Base-by-base conservation (phyloP, 2,113 vertebrate species). In the Seriola quinqueradiata region DNA sequence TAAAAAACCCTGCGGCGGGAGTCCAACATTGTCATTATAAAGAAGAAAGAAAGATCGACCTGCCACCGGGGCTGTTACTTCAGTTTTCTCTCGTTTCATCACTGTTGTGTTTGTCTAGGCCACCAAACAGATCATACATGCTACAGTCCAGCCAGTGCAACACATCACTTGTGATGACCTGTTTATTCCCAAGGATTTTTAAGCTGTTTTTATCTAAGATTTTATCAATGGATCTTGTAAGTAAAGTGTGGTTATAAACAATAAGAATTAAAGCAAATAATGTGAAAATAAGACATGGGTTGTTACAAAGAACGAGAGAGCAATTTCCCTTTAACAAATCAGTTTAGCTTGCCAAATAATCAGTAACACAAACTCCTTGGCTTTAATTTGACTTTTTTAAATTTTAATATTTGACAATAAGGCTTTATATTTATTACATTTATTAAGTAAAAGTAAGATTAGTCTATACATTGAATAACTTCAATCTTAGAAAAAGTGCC, bases 401-500 rank as follows among this genome's bases (percentile, higher is more conserved):
- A 28, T 36, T 36, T 36, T 6, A 5, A 5, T 36, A 5, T 36
- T 36, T 6, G 4, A 36, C 34, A 36, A 28, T 28, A 28, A 28
- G 28, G 28, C 28, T 28, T 36, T 36, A 36, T 13, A 46, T 50
- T 19, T 19, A 54, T 64, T 64, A 54, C 17, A 32, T 44, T 13
- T 28, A 28, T 28, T 28, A 28, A 28, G 28, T 28, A 2, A 19
- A 19, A 19, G 48, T 50, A 50, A 50, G 19, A 19, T 19, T 19
- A 19, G 17, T 50, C 17, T 21, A 21, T n/a, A 52, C n/a, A 40
- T 9, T 60, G 8, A 36, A 7, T 6, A 40, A 59, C n/a, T 17
- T 32, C n/a, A 32, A n/a, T 8, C 1, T 66, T 13, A n/a, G 34
- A 34, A 70, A 44, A 60, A 38, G 54, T 58, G 82, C 65, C 77